phyloP scores from a whole-genome alignment of 2,113 vertebrate species.

The Pao palembangensis region DNA sequence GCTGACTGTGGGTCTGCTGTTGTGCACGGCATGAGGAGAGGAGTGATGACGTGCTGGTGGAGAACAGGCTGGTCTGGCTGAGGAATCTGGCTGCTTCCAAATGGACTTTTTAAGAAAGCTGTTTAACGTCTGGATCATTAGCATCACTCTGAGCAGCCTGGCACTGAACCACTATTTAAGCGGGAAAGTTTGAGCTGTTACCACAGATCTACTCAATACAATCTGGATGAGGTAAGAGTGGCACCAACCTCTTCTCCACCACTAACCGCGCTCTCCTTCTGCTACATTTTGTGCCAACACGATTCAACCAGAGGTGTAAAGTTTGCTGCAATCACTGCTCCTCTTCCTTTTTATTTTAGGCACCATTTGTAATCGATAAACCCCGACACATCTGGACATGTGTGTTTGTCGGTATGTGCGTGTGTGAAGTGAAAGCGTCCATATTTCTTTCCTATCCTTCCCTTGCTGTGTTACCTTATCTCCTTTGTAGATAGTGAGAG shows the following conservation, averaged over 20 bases:
- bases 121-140: too few relatives aligned
- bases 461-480: constrained; percentile 73
- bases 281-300: neutral
- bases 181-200: too few relatives aligned
- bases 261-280: neutral
- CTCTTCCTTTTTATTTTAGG: constrained; percentile 20
- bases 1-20: neutral
- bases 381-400: constrained; percentile 19
- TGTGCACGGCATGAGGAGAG: constrained; percentile 1
- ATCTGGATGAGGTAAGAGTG: neutral
- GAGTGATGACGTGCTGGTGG: constrained; percentile 5
- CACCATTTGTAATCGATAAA: neutral
- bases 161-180: too few relatives aligned
- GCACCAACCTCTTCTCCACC: constrained; percentile 8
- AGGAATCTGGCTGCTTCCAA: neutral
- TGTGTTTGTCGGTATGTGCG: constrained; percentile 22
- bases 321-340: constrained; percentile 56
- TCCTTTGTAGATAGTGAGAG: constrained; percentile 79
- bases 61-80: constrained; percentile 5
- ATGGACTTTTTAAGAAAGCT: neutral
- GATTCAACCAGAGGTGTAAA: neutral
- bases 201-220: neutral
- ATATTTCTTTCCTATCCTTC: constrained; percentile 39
- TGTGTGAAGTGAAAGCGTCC: constrained; percentile 9
- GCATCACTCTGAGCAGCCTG: too few relatives aligned